Conservation (phyloP, 2,888 invertebrate genomes). For the Spatulosminthurus flaviceps region DNA sequence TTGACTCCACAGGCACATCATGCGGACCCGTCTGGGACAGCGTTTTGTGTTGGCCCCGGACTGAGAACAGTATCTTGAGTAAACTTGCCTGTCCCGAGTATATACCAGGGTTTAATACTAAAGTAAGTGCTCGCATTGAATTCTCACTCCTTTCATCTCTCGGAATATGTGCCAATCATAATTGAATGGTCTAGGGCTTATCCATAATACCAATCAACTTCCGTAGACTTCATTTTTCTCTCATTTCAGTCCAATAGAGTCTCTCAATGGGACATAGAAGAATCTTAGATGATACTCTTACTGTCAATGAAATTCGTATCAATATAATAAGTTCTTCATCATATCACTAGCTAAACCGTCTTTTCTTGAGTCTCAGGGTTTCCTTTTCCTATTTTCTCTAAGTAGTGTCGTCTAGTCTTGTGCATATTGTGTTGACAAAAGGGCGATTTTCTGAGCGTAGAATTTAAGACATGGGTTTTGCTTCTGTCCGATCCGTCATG, state of each 20-base stretch:
- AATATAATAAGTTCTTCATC: no score
- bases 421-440: no score
- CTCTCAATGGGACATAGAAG: no score
- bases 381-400: no score
- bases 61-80: slow-evolving; percentile 67
- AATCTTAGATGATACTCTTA: no score
- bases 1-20: not conserved
- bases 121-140: slow-evolving; percentile 35
- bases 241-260: not conserved
- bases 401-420: no score
- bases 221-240: not conserved
- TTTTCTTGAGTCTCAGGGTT: no score
- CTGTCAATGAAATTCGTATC: no score
- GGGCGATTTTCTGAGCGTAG: no score
- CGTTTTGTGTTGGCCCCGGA: slow-evolving; percentile 69
- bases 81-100: slow-evolving; percentile 69
- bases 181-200: not conserved
- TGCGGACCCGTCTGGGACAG: slow-evolving; percentile 71
- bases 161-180: slow-evolving; percentile 35
- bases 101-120: slow-evolving; percentile 68
- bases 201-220: not conserved
- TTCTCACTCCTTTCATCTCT: not conserved
- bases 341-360: no score
- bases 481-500: no score
- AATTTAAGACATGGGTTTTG: no score